Evolutionary conservation across 2,797 vertebrate species (phyloP), one percentile per base, ranked within the genome.

Genomic region (Hylomyscus alleni): DNA sequence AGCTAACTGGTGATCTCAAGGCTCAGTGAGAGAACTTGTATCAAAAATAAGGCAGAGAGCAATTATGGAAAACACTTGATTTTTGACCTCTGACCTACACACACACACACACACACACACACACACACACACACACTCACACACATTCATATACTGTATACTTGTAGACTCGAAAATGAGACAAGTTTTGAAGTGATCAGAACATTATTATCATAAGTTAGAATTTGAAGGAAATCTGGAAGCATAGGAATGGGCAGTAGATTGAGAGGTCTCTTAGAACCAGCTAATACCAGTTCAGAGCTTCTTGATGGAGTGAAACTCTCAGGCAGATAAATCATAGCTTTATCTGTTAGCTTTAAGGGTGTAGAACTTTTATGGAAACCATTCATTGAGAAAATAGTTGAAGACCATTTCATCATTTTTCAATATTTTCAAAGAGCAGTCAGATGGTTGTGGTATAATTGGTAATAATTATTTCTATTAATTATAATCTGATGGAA

Each of bases 211-310:
- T 62, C 44, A 7, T 50, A 54, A 40, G 10, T 15, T 22, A 72
- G 34, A 40, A 47, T 89, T 40, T 69, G 20, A 73, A 90, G 34
- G 19, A 81, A 52, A 92, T 26, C 31, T 76, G 47, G 69, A n/a
- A 40, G 50, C 54, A 3, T 14, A 2, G 0, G 1, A 34, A 11
- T 17, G 20, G 31, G 11, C 14, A 6, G 5, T n/a, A 29, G 26
- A 10, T 14, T 5, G 47, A 26, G 60, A 60, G 2, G 31, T 13
- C 6, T 0, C 22, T 80, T 82, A 56, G 26, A 31, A 19, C 19
- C 20, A 76, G 19, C 1, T 47, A 54, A n/a, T 6, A 3, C 1
- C 6, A 20, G 29, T 11, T 62, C 73, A 72, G 72, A 94, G 37
- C 54, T 85, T 11, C 14, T 2, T 1, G 9, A 22, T 19, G 3